These are phyloP conservation scores for Maniola jurtina DNA, from an alignment of 1,140 invertebrate species.

Conservation along the genomic window DNA sequence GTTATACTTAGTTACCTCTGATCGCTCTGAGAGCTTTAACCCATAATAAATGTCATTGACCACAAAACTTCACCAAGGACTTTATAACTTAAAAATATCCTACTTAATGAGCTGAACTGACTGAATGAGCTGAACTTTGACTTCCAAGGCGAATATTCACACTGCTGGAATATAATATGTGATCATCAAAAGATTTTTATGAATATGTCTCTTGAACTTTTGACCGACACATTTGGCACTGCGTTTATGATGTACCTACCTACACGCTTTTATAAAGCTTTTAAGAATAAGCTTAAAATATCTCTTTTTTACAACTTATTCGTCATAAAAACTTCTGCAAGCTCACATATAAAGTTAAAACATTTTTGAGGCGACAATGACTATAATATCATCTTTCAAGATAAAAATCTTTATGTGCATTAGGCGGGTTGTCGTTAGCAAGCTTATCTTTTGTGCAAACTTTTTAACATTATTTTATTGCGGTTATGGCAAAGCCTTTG, in stretches of 20 bases:
- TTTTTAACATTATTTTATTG: background rate
- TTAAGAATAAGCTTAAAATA: background rate
- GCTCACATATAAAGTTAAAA: background rate
- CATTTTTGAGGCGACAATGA: background rate
- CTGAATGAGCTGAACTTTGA: too few species aligned
- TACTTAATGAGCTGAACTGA: too few species aligned
- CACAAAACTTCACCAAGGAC: too few species aligned
- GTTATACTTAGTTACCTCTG: too few species aligned
- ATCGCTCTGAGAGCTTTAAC: too few species aligned
- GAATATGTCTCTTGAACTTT: background rate
- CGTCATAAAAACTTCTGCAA: background rate
- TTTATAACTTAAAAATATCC: too few species aligned
- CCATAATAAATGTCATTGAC: too few species aligned
- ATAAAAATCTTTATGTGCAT: slow-evolving; percentile 4
- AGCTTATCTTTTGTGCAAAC: slow-evolving; percentile 1
- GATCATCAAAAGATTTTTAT: background rate
- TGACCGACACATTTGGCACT: background rate
- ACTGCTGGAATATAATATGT: too few species aligned
- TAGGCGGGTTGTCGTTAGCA: background rate
- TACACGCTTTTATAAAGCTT: background rate
- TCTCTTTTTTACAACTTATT: background rate
- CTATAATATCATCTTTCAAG: slow-evolving; percentile 6
- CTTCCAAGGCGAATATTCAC: too few species aligned
- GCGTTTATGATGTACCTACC: background rate
- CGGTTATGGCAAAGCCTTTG: background rate